A percentile compares a stretch with the other conserved stretches of the same genome.
These are phyloP conservation scores for Patiria miniata DNA, from an alignment of 35 echinoderm and acorn worm genomes.

Conservation along the genomic window DNA sequence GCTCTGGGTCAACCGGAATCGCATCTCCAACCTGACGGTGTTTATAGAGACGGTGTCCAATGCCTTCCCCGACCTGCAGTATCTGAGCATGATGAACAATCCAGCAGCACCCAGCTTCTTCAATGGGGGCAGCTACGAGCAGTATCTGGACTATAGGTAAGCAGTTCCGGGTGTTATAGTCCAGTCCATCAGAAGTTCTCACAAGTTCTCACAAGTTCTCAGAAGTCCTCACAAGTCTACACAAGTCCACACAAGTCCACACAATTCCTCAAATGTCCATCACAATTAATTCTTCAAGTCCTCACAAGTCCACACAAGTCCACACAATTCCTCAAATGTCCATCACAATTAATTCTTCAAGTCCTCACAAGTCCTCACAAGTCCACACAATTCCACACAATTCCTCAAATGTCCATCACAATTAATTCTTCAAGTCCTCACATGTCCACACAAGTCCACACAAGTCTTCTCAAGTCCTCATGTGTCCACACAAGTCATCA, in stretches of 20 bases:
- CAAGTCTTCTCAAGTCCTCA: too few relatives aligned
- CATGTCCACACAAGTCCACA: too few relatives aligned
- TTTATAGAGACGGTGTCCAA: conserved; percentile 69
- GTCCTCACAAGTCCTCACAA: too few relatives aligned
- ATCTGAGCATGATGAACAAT: conserved; percentile 97
- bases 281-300: neutral
- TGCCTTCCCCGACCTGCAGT: conserved; percentile 76
- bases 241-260: neutral
- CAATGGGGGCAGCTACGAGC: conserved; percentile 91
- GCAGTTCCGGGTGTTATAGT: neutral
- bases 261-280: too few relatives aligned
- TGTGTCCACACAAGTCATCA: too few relatives aligned
- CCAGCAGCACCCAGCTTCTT: conserved; percentile 93
- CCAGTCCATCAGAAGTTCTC: neutral
- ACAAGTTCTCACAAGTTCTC: neutral
- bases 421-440: too few relatives aligned
- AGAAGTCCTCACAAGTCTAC: neutral
- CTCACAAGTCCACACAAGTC: neutral
- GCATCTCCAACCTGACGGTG: conserved; percentile 80
- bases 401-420: too few relatives aligned
- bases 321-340: neutral
- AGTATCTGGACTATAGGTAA: conserved; percentile 90
- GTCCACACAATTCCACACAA: too few relatives aligned
- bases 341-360: too few relatives aligned
- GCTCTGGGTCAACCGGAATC: conserved; percentile 90